Base-by-base conservation (phyloP, 2,113 vertebrate species). In the Trochalopteron elliotii region DNA sequence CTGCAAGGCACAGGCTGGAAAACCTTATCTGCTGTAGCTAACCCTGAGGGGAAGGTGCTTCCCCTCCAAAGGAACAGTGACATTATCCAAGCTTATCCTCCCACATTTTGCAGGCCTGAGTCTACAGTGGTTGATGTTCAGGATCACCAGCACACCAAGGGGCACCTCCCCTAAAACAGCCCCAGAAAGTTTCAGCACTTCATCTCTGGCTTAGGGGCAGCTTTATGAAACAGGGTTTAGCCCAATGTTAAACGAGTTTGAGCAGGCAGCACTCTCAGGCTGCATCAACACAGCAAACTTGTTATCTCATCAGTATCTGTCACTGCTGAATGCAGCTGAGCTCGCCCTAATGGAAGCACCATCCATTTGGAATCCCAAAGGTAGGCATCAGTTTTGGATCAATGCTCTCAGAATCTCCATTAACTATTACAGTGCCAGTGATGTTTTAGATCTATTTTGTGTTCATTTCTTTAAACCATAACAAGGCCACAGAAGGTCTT, bases 291-390 rank as follows among this genome's bases (percentile, higher is more conserved):
- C 42, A 47, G 90, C 71, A 83, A 92, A 97, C 82, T 80, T 91
- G 88, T 96, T 94, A 95, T 88, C 90, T 81, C 93, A 88, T 95
- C 94, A 70, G 94, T 93, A 93, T 31, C 75, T 89, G 84, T 88
- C 94, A 88, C 0, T 7, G 89, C 74, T 8, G 3, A 70, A 44
- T 17, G 2, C 87, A 59, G 82, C 84, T 60, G 79, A 91, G 87
- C 88, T 47, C 5, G 53, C 85, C 0, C 0, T 82, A 94, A 94
- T 68, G 77, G 90, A 79, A 90, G 68, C 19, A 3, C 70, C 64
- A 50, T 92, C 92, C 95, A 93, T 97, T 92, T 90, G 89, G 88
- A 90, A 82, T 92, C 92, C 86, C 95, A 90, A 40, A 75, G 95
- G 90, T 7, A 78, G 85, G 28, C 87, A 64, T 52, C 37, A 23